These are phyloP conservation scores for Geopemphigus sp. DNA, from an alignment of 1,140 invertebrate genomes.

Conservation along the genomic window DNA sequence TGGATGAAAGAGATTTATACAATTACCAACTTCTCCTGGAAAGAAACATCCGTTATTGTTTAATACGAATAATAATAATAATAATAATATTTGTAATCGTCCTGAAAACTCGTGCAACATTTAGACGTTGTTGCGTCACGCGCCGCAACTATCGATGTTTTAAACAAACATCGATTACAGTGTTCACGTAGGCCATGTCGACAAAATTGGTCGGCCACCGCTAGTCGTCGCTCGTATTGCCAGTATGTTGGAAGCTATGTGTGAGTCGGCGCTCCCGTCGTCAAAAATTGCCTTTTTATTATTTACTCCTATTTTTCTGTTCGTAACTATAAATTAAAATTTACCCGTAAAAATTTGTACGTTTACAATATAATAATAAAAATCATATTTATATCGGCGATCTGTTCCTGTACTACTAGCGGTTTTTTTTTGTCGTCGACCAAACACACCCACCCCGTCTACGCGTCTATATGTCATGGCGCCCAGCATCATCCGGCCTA, in stretches of 20 bases:
- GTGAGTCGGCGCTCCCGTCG: background rate
- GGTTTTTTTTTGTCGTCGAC: too few relatives aligned
- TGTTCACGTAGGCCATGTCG: background rate
- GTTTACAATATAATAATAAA: background rate
- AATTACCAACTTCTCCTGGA: too few relatives aligned
- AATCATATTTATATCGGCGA: too few relatives aligned
- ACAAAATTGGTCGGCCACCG: background rate
- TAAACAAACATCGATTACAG: background rate
- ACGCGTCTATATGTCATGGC: too few relatives aligned
- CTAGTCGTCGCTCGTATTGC: background rate
- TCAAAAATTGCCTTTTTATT: background rate
- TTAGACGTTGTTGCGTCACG: background rate
- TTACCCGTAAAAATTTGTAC: background rate
- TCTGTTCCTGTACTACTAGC: too few relatives aligned
- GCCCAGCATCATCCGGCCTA: conserved; percentile 28
- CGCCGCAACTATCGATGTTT: background rate
- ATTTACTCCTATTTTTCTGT: too few relatives aligned
- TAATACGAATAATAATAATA: too few relatives aligned
- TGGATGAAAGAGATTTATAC: too few relatives aligned
- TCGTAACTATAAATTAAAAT: background rate
- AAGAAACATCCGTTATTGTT: too few relatives aligned
- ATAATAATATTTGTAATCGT: too few relatives aligned
- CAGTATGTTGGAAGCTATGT: background rate
- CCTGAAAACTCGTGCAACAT: background rate
- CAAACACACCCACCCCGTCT: too few relatives aligned